Evolutionary conservation across 2,888 invertebrate species (phyloP), one percentile per base, ranked within the genome.

Genomic region (Lordiphosa andalusiaca): DNA sequence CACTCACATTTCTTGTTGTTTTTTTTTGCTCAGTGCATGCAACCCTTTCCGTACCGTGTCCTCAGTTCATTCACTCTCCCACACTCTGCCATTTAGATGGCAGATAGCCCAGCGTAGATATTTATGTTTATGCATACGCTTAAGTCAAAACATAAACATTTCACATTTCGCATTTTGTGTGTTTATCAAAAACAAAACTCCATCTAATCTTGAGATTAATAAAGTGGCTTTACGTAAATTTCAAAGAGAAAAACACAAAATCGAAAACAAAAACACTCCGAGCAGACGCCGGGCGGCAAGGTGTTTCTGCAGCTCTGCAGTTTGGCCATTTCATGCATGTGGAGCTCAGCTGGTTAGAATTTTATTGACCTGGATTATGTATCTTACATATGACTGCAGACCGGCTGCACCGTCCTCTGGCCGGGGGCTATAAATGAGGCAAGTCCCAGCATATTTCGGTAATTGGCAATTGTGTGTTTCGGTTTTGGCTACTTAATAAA

Each of bases 191-290:
- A 53, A 57, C 61, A 58, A 67, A 62, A 67, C 71, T 73, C 52
- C 56, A 80, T 83, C 81, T 80, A 78, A 83, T 78, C 78, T 83
- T 63, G 59, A 84, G 80, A 80, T 80, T 80, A 80, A 83, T 80
- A 74, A 77, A 74, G 71, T 74, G 81, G 77, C 81, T 73, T 71
- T 84, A 61, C 66, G 74, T 69, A 82, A 73, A 80, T 76, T 73
- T 80, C 73, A 83, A 83, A 42, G 48, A 38, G 36, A 56, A 44
- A 9, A 50, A 55, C 23, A 12, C 42, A 35, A 13, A 35, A 36
- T 42, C 35, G 25, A n/a, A 6, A 19, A n/a, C 23, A 16, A n/a
- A 16, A 39, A 36, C 21, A 30, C 16, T 6, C 6, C 25, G 25
- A 13, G 3, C 33, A 9, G 2, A 21, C 35, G 0, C 12, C 10